These are phyloP conservation scores for Prolemur simus DNA, from an alignment of 2,113 vertebrate genomes.

Conservation along the genomic window DNA sequence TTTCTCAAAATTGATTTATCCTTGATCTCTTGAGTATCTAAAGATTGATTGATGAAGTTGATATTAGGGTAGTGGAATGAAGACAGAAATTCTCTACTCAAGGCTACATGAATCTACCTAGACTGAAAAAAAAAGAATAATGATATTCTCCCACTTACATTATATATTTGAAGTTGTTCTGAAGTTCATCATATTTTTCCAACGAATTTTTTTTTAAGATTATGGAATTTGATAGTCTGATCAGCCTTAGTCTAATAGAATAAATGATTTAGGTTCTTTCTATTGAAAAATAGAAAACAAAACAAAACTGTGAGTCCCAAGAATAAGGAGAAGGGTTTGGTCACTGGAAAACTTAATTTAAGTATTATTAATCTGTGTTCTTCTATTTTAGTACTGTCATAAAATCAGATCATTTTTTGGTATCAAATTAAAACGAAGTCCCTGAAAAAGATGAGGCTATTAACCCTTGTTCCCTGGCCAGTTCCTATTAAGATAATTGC, in stretches of 20 bases:
- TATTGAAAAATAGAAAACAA: not conserved
- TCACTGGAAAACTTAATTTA: not conserved
- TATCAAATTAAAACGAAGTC: constrained; percentile 56
- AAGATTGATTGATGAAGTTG: not conserved
- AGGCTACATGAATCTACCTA: not conserved
- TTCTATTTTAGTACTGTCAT: not conserved
- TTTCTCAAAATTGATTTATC: not conserved
- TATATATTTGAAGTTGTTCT: not conserved
- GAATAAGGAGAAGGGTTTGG: constrained; percentile 4
- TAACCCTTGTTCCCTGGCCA: constrained; percentile 40
- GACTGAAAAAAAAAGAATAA: not conserved
- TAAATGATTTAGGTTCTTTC: not conserved
- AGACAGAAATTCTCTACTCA: not conserved
- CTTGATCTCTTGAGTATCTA: not conserved
- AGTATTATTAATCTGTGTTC: constrained; percentile 31
- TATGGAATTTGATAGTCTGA: not conserved
- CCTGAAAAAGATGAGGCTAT: constrained; percentile 50
- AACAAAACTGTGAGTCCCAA: not conserved
- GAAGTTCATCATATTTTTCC: not conserved
- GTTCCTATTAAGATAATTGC: constrained; percentile 61
- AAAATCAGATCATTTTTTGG: constrained; percentile 37
- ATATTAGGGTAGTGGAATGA: not conserved
- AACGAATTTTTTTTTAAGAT: not conserved
- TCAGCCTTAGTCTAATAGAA: not conserved
- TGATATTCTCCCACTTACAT: not conserved